Evolutionary conservation across 2,888 invertebrate genomes (phyloP), one percentile per base, ranked within the genome.

Genomic region (Lepidonotus clava): DNA sequence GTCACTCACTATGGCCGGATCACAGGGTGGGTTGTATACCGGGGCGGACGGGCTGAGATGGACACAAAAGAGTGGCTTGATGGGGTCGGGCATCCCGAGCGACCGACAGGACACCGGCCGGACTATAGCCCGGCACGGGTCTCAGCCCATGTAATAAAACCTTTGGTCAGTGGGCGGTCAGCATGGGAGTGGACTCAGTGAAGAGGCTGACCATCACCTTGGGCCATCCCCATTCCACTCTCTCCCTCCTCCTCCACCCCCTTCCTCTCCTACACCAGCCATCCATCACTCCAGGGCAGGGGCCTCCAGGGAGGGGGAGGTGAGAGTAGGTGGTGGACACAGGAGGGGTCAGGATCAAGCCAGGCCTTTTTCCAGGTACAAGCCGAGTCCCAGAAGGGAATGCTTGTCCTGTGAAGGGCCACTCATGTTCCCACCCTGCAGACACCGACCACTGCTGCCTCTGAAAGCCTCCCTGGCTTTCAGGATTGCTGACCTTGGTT

Each of bases 121-220:
- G 61, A 11, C 61, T 61, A n/a, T 53, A 1, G 61, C 28, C 61
- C 61, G n/a, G n/a, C n/a, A n/a, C n/a, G n/a, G n/a, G n/a, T n/a
- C 61, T 61, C 61, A 28, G 53, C 53, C 21, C 61, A 28, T 61
- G 28, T 61, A 61, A 61, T 61, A 61, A 61, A 61, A 61, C 61
- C 61, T n/a, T 24, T 61, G 61, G 24, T n/a, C 53, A 53, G 53
- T 53, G 53, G 53, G 18, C 53, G n/a, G 53, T 53, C 53, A 18
- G 53, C 11, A 53, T 53, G 53, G 53, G 53, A 4, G 61, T 4
- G 24, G 61, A 32, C 28, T 4, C 28, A 32, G 61, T 28, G 6
- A 2, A 28, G 61, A 2, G 11, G 28, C 11, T 61, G 28, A 32
- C 24, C 56, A n/a, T n/a, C n/a, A 18, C 56, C 28, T 61, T n/a